Conservation (phyloP, 2,888 invertebrate genomes). For the Cotesia congregata region DNA sequence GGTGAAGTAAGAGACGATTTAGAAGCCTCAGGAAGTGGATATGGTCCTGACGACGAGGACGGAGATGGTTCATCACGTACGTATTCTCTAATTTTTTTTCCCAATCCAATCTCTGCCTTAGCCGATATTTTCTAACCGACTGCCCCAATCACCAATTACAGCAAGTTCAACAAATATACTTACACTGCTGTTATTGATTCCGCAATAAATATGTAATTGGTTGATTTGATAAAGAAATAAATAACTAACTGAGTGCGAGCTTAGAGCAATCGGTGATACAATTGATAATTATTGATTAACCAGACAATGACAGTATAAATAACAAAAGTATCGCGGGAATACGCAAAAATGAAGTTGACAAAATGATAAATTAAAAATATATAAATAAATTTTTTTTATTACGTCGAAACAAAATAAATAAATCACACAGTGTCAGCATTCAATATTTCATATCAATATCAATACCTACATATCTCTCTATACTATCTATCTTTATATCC, state of each 20-base stretch:
- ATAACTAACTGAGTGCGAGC: neutral
- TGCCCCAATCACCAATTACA: neutral
- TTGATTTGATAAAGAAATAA: neutral
- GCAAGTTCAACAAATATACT: neutral
- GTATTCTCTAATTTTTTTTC: neutral
- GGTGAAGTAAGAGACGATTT: slow-evolving; percentile 81
- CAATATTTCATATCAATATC: slow-evolving; percentile 1
- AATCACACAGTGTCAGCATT: neutral
- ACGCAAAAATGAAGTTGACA: neutral
- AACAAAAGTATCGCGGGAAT: neutral
- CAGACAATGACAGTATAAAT: neutral
- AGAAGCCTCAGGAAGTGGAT: slow-evolving; percentile 89
- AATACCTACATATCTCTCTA: slow-evolving; percentile 29
- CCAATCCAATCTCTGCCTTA: neutral
- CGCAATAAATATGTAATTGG: neutral
- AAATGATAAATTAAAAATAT: neutral
- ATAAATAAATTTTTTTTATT: neutral
- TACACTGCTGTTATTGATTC: neutral
- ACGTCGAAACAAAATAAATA: neutral
- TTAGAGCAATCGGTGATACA: too few relatives aligned
- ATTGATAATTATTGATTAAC: neutral
- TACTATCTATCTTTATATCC: slow-evolving; percentile 36
- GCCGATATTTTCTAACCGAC: too few relatives aligned
- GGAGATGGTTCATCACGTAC: slow-evolving; percentile 64
- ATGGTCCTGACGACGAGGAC: slow-evolving; percentile 88